Conservation (phyloP, 2,113 vertebrate genomes). For the Carlito syrichta region DNA sequence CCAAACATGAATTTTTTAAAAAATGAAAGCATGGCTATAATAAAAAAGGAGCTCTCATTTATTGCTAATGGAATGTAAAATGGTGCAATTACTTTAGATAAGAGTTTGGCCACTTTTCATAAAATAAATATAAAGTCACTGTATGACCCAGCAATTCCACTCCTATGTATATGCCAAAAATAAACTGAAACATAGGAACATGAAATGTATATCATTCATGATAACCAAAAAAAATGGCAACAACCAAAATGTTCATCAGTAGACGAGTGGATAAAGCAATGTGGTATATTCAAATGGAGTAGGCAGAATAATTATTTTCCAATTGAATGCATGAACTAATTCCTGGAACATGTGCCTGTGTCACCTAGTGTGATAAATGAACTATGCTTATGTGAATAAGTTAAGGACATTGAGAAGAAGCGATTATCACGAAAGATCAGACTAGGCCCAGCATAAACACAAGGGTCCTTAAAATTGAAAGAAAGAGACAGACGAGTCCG, state of each 20-base stretch:
- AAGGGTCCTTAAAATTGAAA: not conserved
- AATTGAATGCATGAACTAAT: not conserved
- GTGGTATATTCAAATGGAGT: not conserved
- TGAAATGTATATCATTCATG: not conserved
- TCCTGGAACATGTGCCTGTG: not conserved
- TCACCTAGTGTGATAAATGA: too few species aligned
- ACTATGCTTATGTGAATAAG: too few species aligned
- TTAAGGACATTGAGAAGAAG: not conserved
- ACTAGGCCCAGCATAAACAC: not conserved
- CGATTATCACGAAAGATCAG: not conserved
- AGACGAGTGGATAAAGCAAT: not conserved
- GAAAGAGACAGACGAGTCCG: not conserved
- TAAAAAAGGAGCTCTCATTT: not conserved
- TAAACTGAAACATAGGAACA: not conserved
- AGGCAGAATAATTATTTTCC: not conserved
- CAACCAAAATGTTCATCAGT: not conserved
- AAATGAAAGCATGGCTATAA: not conserved
- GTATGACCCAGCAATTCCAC: not conserved
- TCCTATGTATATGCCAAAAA: not conserved
- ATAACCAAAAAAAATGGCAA: not conserved
- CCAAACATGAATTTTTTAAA: not conserved
- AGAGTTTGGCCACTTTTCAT: not conserved
- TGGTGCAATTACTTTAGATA: not conserved
- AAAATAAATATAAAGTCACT: not conserved
- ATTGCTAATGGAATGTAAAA: not conserved